Percentiles rank a stretch among this genome's conserved stretches.
Conservation (phyloP, 2,797 vertebrate genomes). For the Crypturellus tataupa region DNA sequence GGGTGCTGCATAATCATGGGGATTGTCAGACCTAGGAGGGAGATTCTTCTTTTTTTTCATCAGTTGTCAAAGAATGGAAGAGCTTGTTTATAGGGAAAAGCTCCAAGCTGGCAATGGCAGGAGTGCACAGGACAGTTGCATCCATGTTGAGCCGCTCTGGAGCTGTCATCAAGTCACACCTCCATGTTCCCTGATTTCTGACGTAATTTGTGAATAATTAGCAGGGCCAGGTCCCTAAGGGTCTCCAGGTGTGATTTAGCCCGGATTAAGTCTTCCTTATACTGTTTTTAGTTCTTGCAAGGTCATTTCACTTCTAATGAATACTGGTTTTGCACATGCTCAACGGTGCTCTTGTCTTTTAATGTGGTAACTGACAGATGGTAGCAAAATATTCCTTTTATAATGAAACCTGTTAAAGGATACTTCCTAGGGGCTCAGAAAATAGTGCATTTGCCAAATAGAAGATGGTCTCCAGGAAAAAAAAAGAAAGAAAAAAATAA, state of each 20-base stretch:
- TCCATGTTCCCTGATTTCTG: not conserved
- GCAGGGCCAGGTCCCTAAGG: not conserved
- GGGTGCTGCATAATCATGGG: not conserved
- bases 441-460: constrained; percentile 31
- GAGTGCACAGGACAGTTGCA: not conserved
- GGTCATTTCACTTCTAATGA: constrained; percentile 40
- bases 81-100: not conserved
- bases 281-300: constrained; percentile 18
- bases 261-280: constrained; percentile 39
- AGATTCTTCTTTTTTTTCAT: not conserved
- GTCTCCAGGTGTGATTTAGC: constrained; percentile 52
- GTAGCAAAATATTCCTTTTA: constrained; percentile 55
- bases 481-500: constrained; percentile 10
- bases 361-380: constrained; percentile 62
- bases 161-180: not conserved
- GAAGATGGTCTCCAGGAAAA: constrained; percentile 25
- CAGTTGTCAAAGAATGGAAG: not conserved
- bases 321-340: constrained; percentile 5
- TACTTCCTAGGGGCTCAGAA: constrained; percentile 28
- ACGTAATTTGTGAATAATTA: not conserved
- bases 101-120: not conserved
- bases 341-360: constrained; percentile 8
- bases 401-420: constrained; percentile 55
- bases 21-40: not conserved
- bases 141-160: not conserved